phyloP scores from a whole-genome alignment of 2,888 invertebrate genomes.

The Willowsia nigromaculata region DNA sequence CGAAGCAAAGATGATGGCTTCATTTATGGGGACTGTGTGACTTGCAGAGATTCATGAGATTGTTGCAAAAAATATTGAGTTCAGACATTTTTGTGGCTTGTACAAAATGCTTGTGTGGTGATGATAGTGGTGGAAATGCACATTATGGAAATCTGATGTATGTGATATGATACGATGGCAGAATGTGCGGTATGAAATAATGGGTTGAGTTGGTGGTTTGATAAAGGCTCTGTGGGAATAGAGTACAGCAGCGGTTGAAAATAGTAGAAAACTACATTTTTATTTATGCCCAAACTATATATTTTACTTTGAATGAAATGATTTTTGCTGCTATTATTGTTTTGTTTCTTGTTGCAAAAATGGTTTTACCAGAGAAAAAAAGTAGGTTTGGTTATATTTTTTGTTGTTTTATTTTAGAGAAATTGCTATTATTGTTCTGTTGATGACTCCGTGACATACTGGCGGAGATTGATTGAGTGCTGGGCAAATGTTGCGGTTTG shows the following conservation, averaged over 20 bases:
- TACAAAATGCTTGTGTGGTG: neutral
- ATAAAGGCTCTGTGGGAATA: neutral
- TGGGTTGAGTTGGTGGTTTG: constrained; percentile 18
- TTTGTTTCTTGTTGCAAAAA: constrained; percentile 43
- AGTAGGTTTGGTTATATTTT: constrained; percentile 44
- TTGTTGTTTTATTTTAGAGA: constrained; percentile 22
- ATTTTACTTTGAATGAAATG: neutral
- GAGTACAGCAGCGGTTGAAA: too few relatives aligned
- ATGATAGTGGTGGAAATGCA: constrained; percentile 19
- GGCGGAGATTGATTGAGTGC: constrained; percentile 23
- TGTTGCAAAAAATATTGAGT: constrained; percentile 56
- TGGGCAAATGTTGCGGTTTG: constrained; percentile 12
- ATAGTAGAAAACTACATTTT: neutral
- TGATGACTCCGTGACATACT: constrained; percentile 52
- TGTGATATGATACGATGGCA: neutral
- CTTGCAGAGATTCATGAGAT: constrained; percentile 15
- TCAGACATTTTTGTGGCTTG: constrained; percentile 49
- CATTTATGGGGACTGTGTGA: constrained; percentile 12
- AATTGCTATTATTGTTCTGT: neutral
- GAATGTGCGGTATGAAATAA: neutral
- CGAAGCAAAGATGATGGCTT: constrained; percentile 8
- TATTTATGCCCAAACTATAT: neutral
- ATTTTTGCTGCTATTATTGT: too few relatives aligned
- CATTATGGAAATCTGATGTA: neutral
- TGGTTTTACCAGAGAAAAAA: constrained; percentile 31